Percentiles rank a stretch among this genome's conserved stretches.
phyloP scores from a whole-genome alignment of 2,113 vertebrate species.

The Oostethus manadensis region DNA sequence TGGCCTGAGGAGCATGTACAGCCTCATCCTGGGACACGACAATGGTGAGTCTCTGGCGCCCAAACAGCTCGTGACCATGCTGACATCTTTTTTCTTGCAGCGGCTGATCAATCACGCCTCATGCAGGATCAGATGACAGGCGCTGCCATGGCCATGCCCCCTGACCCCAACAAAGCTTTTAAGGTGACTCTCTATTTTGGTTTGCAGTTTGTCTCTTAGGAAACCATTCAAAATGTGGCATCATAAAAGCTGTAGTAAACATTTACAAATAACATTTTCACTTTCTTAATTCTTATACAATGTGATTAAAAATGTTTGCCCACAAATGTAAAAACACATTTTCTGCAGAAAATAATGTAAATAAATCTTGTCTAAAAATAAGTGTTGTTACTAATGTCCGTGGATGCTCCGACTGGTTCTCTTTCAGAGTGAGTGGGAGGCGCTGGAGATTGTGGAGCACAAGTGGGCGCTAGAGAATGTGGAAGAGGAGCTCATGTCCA shows the following conservation, averaged over 20 bases:
- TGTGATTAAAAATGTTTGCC: too few relatives aligned
- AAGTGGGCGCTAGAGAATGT: slow-evolving; percentile 79
- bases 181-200: slow-evolving; percentile 61
- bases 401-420: background rate
- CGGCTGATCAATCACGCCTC: slow-evolving; percentile 71
- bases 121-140: slow-evolving; percentile 81
- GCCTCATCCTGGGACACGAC: slow-evolving; percentile 76
- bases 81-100: slow-evolving; percentile 32
- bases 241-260: too few relatives aligned
- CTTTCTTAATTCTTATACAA: too few relatives aligned
- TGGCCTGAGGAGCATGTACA: slow-evolving; percentile 78
- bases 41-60: slow-evolving; percentile 64
- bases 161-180: slow-evolving; percentile 78
- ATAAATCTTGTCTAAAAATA: too few relatives aligned
- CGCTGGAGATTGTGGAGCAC: slow-evolving; percentile 78
- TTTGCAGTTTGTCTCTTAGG: background rate
- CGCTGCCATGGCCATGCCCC: slow-evolving; percentile 71
- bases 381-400: too few relatives aligned
- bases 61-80: too few relatives aligned
- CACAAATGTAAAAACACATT: too few relatives aligned
- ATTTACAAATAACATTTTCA: too few relatives aligned
- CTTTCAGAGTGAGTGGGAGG: slow-evolving; percentile 81
- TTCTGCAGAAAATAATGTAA: too few relatives aligned
- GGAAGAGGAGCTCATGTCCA: slow-evolving; percentile 76
- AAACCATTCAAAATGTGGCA: too few relatives aligned